Evolutionary conservation across 2,113 vertebrate genomes (phyloP).

Genomic region (Triplophysa siluroides): DNA sequence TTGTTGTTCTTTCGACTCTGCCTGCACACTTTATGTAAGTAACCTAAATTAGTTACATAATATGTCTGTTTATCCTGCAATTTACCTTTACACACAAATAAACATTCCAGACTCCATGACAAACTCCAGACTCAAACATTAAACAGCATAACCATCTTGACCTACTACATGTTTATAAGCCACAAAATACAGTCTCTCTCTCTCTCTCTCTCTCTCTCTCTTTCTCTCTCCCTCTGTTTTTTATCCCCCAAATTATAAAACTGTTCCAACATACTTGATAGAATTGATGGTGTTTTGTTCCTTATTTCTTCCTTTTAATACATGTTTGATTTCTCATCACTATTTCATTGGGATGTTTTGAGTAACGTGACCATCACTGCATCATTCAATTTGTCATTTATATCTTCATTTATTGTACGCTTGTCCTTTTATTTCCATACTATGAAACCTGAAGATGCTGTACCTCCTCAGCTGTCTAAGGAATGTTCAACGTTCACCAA

Average conservation of each 20-base stretch:
- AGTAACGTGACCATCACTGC: background rate
- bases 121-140: background rate
- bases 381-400: background rate
- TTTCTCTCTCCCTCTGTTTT: too few relatives aligned
- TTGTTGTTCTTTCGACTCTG: background rate
- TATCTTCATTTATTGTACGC: background rate
- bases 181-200: too few relatives aligned
- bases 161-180: background rate
- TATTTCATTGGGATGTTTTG: background rate
- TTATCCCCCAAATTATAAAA: too few relatives aligned
- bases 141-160: background rate
- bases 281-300: background rate
- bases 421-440: background rate
- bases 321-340: background rate
- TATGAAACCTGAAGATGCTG: constrained; percentile 34
- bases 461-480: constrained; percentile 37
- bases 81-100: background rate
- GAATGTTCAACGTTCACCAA: constrained; percentile 49
- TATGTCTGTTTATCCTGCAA: background rate
- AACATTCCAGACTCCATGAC: constrained; percentile 3
- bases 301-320: background rate
- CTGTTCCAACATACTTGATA: background rate
- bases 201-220: too few relatives aligned
- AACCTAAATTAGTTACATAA: constrained; percentile 18
- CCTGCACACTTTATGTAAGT: constrained; percentile 14